Evolutionary conservation across 2,113 vertebrate species (phyloP).

Genomic region (Clinocottus analis): DNA sequence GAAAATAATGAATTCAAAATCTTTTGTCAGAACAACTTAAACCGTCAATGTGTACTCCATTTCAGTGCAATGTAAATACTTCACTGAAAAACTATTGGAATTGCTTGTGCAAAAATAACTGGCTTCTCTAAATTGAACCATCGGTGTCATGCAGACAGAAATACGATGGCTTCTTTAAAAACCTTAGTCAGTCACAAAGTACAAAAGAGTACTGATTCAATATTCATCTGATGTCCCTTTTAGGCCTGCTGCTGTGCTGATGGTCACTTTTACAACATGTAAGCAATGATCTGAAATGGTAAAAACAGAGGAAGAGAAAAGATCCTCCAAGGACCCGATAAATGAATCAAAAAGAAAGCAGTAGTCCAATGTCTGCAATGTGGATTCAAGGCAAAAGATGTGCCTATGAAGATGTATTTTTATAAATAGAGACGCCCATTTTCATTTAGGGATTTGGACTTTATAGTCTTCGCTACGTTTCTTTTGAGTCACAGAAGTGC

Average conservation of each 20-base stretch:
- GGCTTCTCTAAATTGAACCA: background rate
- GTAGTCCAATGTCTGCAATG: background rate
- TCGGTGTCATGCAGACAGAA: background rate
- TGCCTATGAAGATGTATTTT: slow-evolving; percentile 29
- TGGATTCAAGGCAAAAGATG: slow-evolving; percentile 22
- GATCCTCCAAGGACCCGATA: background rate
- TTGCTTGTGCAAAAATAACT: background rate
- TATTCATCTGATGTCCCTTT: background rate
- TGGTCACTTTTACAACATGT: background rate
- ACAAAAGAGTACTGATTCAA: no score
- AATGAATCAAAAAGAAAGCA: slow-evolving; percentile 3
- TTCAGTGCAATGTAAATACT: background rate
- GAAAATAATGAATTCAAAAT: background rate
- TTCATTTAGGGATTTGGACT: slow-evolving; percentile 10
- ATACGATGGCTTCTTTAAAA: background rate
- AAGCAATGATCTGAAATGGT: background rate
- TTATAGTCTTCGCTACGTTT: slow-evolving; percentile 9
- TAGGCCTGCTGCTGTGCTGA: background rate
- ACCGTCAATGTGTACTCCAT: no score
- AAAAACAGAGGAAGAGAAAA: slow-evolving; percentile 1
- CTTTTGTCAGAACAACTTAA: no score
- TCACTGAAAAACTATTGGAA: background rate
- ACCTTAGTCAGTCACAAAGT: background rate
- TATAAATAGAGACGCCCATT: slow-evolving; percentile 13
- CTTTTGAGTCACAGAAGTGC: slow-evolving; percentile 16